phyloP scores from a whole-genome alignment of 35 echinoderm and acorn worm genomes.

The Ophiothrix spiculata region DNA sequence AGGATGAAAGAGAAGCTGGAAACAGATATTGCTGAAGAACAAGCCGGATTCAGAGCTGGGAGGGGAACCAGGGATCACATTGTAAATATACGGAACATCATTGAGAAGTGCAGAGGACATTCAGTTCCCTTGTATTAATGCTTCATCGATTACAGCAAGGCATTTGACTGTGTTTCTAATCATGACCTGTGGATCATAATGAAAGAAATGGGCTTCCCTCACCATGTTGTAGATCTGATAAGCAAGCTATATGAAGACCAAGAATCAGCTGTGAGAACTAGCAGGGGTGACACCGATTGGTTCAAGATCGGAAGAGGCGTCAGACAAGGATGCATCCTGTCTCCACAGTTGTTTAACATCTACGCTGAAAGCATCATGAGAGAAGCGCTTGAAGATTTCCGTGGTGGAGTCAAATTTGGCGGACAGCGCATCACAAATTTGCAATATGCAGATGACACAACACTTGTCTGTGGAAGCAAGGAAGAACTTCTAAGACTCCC shows the following conservation, averaged over 20 bases:
- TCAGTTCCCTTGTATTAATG: no score
- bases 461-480: background rate
- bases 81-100: no score
- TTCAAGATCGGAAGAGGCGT: conserved; percentile 26
- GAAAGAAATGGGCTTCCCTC: no score
- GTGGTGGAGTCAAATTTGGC: conserved; percentile 27
- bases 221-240: no score
- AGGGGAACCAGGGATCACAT: no score
- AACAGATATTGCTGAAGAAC: no score
- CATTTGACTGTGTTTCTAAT: no score
- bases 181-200: no score
- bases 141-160: no score
- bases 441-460: conserved; percentile 38
- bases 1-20: no score
- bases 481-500: background rate
- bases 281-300: conserved; percentile 1
- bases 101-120: no score
- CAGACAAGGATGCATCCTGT: conserved; percentile 43
- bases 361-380: conserved; percentile 37
- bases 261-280: background rate
- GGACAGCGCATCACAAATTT: conserved; percentile 17
- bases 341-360: conserved; percentile 28
- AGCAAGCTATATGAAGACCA: background rate
- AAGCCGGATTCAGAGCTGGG: no score
- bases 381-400: conserved; percentile 8